Base-by-base conservation (phyloP, 2,113 vertebrate genomes). In the Ia io region DNA sequence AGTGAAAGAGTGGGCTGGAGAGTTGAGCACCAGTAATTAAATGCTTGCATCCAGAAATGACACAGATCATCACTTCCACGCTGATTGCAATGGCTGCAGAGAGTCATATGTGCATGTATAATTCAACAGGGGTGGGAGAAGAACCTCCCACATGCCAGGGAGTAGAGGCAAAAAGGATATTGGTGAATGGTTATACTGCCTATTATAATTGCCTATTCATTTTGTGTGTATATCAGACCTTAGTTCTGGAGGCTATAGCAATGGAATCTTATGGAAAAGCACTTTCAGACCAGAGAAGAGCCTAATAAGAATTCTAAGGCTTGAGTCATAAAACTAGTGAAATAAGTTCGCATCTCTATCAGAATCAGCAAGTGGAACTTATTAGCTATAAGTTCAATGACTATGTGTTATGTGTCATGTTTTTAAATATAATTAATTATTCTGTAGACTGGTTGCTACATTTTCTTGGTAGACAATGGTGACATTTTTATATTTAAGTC, bases 401-500 rank as follows among this genome's bases (percentile, higher is more conserved):
- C 61, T 59, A 0, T 84, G 32, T 59, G 30, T 87, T 65, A 18
- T 51, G 7, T 71, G 67, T 73, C 23, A 44, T 70, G 6, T 90
- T 95, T 91, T 88, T 32, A 51, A 82, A 65, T 23, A 74, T 20
- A 93, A 23, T 30, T 22, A 73, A 9, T 74, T 80, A 53, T 56
- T 56, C 53, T 56, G 53, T 30, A 78, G 17, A 91, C 23, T 14
- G 6, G 10, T 59, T 76, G 44, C 59, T 78, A 61, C 3, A 30
- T 82, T 82, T 90, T 85, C 88, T 84, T 13, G 22, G 35, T 35
- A 56, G 85, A 40, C 6, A 69, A 25, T 23, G 22, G 28, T 84
- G 47, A 87, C n/a, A 70, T 87, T 92, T 87, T 87, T 40, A 25
- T 35, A 85, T 67, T 91, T 88, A 88, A 59, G 18, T 28, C 69